Evolutionary conservation across 1,140 invertebrate species (phyloP).

Genomic region (Hestina assimilis): DNA sequence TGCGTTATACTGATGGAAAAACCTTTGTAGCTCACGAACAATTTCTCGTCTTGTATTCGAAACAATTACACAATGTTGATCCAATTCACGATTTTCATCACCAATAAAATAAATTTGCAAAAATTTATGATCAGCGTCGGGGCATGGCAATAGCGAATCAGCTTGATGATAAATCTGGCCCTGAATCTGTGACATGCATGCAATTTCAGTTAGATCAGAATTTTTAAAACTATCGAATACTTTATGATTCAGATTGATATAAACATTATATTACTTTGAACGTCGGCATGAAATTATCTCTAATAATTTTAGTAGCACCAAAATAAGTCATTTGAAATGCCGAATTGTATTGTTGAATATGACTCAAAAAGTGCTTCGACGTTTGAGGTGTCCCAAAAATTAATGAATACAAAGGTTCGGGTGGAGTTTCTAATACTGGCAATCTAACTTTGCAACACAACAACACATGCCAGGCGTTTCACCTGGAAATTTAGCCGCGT

Average conservation of each 20-base stretch:
- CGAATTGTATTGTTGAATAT: conserved; percentile 22
- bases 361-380: conserved; percentile 16
- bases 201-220: conserved; percentile 3
- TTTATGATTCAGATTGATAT: conserved; percentile 12
- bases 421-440: too few species aligned
- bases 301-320: conserved; percentile 24
- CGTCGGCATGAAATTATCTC: conserved; percentile 17
- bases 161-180: conserved; percentile 4
- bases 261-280: conserved; percentile 11
- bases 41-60: neutral
- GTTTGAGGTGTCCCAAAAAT: too few species aligned
- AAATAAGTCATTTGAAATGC: conserved; percentile 25
- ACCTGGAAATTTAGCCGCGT: conserved; percentile 15
- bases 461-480: too few species aligned
- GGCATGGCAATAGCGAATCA: too few species aligned
- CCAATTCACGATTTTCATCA: too few species aligned
- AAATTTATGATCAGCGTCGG: conserved; percentile 1
- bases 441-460: too few species aligned
- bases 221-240: conserved; percentile 4
- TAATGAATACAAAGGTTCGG: too few species aligned
- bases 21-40: conserved; percentile 2
- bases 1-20: conserved; percentile 11
- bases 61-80: too few species aligned
- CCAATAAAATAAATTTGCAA: too few species aligned
- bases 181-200: conserved; percentile 1